These are phyloP conservation scores for Acanthochromis polyacanthus DNA, from an alignment of 2,113 vertebrate species.

Conservation along the genomic window DNA sequence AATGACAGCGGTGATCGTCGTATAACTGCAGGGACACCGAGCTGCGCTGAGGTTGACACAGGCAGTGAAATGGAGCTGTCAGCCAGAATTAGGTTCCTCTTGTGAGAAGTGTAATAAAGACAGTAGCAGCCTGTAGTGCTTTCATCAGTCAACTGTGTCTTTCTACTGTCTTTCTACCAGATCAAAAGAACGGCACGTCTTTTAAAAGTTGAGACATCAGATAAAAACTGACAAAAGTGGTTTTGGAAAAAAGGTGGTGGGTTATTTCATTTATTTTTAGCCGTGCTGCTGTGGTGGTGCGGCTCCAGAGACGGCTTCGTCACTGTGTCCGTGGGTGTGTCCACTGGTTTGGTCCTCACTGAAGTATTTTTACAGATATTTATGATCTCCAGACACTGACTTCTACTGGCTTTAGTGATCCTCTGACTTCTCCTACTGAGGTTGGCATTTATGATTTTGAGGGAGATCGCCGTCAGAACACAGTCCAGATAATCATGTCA, in stretches of 20 bases:
- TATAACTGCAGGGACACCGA: constrained; percentile 27
- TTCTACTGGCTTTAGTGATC: background rate
- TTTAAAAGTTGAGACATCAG: constrained; percentile 25
- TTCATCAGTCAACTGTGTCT: constrained; percentile 36
- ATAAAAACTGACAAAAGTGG: constrained; percentile 19
- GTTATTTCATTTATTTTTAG: constrained; percentile 34
- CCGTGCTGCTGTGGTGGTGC: background rate
- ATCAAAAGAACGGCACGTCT: constrained; percentile 15
- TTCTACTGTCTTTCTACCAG: constrained; percentile 10
- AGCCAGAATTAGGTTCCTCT: constrained; percentile 31
- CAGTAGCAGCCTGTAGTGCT: background rate
- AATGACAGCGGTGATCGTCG: constrained; percentile 35
- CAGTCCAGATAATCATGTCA: too few species aligned
- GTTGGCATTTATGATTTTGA: background rate
- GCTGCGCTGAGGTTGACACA: constrained; percentile 31
- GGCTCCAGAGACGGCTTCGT: background rate
- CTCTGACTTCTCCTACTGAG: background rate
- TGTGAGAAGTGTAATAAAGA: constrained; percentile 16
- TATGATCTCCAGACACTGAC: background rate
- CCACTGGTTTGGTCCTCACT: background rate
- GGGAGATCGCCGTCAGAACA: too few species aligned
- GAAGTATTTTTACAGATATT: background rate
- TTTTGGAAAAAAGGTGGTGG: constrained; percentile 13
- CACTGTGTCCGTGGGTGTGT: background rate
- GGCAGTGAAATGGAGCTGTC: constrained; percentile 47